Base-by-base conservation (phyloP, 2,797 vertebrate genomes). In the Nothura maculosa region DNA sequence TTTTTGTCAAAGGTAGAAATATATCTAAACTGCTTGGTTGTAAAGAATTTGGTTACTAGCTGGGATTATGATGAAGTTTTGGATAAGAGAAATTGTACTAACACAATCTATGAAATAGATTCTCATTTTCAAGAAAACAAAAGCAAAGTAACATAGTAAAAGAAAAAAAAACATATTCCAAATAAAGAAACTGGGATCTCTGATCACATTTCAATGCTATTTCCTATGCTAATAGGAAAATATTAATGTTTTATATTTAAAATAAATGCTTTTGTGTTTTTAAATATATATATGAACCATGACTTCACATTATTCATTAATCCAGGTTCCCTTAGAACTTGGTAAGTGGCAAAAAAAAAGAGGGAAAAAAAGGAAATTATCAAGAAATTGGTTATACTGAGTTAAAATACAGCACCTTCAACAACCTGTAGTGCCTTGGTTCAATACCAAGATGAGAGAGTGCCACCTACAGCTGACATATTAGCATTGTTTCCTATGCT, bases 401-500 rank as follows among this genome's bases (percentile, higher is more conserved):
- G 25, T 10, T 10, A 52, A 72, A 80, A 60, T 25, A 64, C 12
- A 78, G 32, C 4, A 40, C 24, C 14, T 68, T 58, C 83, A 86
- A 25, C 30, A 54, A 40, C 10, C 43, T 67, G 17, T 30, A 57
- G 36, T 20, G 63, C 15, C 18, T 14, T 19, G 4, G 19, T 30
- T 85, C 48, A 30, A 10, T 17, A 55, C 1, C 0, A 13, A 60
- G 13, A 2, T 14, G 25, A 75, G 75, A 20, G 50, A 73, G 13
- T 30, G 66, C n/a, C n/a, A 54, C 28, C 38, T 67, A 5, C 16
- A 17, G 22, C 21, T 86, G 50, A 81, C 30, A 83, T 83, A 67
- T 10, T 36, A 61, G 43, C 0, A 0, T 34, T 10, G 48, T 12
- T 28, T 42, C 27, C 55, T 61, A 1, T 5, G 27, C 38, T 90